A percentile compares a stretch with the other conserved stretches of the same genome.
Conservation (phyloP, 2,113 vertebrate genomes). For the Dendrocopos noguchii region DNA sequence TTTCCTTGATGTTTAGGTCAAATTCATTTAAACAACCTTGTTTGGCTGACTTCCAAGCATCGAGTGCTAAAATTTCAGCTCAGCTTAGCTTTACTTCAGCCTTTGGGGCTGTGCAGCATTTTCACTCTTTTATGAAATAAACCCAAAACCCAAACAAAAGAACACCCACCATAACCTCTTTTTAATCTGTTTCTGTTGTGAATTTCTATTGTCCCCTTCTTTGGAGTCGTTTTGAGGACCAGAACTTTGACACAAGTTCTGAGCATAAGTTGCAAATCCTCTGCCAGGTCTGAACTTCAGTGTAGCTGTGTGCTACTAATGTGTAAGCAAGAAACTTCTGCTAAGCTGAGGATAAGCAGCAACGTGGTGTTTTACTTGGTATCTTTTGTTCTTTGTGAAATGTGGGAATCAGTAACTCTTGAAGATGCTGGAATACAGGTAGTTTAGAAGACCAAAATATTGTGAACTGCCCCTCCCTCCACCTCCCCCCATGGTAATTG, state of each 20-base stretch:
- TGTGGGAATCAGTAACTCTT: background rate
- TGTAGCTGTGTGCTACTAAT: background rate
- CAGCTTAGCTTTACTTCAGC: background rate
- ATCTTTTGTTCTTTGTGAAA: background rate
- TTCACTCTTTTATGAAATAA: background rate
- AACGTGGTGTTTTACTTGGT: background rate
- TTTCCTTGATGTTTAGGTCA: background rate
- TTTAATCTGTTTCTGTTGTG: background rate
- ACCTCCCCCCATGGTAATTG: background rate
- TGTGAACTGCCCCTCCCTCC: too few relatives aligned
- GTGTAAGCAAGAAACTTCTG: background rate
- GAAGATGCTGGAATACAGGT: background rate
- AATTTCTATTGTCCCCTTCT: background rate
- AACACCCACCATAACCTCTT: too few relatives aligned
- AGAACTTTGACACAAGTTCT: background rate
- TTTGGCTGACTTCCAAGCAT: background rate
- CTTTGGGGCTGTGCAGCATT: background rate
- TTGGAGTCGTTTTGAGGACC: background rate
- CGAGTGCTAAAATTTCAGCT: background rate
- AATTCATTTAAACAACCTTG: background rate
- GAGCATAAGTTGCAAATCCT: background rate
- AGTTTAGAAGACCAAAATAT: background rate
- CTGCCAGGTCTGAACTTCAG: background rate
- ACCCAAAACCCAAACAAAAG: background rate
- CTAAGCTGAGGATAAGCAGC: background rate